Evolutionary conservation across 2,888 invertebrate species (phyloP).

Genomic region (Ophioninae sp.): DNA sequence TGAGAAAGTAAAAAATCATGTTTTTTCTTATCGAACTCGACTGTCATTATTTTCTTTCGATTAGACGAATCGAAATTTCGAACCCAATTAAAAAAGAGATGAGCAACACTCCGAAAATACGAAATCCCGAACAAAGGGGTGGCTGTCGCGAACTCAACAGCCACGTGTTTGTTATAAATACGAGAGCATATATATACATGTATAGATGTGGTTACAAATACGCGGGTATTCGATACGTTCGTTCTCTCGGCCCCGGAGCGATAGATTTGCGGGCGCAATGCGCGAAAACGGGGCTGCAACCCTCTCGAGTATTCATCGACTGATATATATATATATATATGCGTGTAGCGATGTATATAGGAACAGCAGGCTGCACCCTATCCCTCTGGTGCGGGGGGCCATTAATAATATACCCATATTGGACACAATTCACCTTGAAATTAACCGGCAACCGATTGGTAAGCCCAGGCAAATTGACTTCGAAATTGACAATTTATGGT

Average conservation of each 20-base stretch:
- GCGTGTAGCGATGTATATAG: conserved; percentile 10
- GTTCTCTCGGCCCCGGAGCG: conserved; percentile 72
- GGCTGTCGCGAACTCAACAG: conserved; percentile 36
- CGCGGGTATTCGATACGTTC: conserved; percentile 59
- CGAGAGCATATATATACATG: conserved; percentile 52
- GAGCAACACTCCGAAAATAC: conserved; percentile 39
- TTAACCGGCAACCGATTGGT: conserved; percentile 81
- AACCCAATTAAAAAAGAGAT: conserved; percentile 20
- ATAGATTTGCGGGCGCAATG: conserved; percentile 77
- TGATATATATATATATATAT: conserved; percentile 49
- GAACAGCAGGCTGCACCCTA: conserved; percentile 58
- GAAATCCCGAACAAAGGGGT: conserved; percentile 49
- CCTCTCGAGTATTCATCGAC: conserved; percentile 75
- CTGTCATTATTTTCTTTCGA: no score
- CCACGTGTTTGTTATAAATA: no score
- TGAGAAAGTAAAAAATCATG: no score
- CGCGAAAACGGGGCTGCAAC: conserved; percentile 80
- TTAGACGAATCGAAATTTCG: conserved; percentile 7
- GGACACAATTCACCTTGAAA: conserved; percentile 82
- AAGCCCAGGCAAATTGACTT: conserved; percentile 81
- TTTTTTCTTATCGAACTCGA: no score
- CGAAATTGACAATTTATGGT: conserved; percentile 81
- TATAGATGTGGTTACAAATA: conserved; percentile 37
- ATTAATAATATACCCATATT: conserved; percentile 82
- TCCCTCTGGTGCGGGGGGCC: conserved; percentile 69